phyloP scores from a whole-genome alignment of 2,113 vertebrate species.

The Formicarius rufipectus region DNA sequence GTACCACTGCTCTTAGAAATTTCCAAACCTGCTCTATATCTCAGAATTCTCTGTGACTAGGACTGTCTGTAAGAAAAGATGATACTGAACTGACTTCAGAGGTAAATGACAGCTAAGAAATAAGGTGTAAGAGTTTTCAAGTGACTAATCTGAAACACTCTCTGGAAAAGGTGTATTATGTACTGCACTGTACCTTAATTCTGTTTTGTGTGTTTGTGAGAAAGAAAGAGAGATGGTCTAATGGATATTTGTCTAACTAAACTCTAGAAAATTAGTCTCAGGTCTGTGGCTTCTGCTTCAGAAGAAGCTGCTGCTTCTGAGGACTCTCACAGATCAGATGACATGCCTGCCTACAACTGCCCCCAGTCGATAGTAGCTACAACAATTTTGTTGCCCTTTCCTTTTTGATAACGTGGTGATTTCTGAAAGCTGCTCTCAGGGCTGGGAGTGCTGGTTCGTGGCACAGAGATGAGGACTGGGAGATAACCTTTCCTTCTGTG shows the following conservation, averaged over 20 bases:
- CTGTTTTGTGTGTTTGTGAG: not conserved
- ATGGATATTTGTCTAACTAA: not conserved
- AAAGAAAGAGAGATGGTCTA: not conserved
- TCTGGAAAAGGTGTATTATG: not conserved
- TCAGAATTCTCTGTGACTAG: too few species aligned
- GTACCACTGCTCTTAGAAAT: not conserved
- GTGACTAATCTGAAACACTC: not conserved
- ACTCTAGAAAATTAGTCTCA: not conserved
- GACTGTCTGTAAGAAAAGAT: not conserved
- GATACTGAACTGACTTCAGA: not conserved
- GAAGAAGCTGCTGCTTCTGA: not conserved
- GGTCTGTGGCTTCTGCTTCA: not conserved
- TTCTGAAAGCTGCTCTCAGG: not conserved
- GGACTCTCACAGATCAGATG: not conserved
- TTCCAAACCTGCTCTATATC: not conserved
- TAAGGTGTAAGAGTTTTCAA: not conserved
- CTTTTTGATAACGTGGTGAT: not conserved
- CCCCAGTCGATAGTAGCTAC: not conserved
- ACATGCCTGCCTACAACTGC: not conserved
- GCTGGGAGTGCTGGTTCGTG: not conserved
- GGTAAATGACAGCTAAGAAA: not conserved
- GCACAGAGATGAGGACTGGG: not conserved
- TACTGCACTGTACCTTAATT: not conserved
- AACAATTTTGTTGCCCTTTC: not conserved
- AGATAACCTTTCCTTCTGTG: not conserved